Evolutionary conservation across 2,113 vertebrate species (phyloP).

Genomic region (Macrotus californicus): DNA sequence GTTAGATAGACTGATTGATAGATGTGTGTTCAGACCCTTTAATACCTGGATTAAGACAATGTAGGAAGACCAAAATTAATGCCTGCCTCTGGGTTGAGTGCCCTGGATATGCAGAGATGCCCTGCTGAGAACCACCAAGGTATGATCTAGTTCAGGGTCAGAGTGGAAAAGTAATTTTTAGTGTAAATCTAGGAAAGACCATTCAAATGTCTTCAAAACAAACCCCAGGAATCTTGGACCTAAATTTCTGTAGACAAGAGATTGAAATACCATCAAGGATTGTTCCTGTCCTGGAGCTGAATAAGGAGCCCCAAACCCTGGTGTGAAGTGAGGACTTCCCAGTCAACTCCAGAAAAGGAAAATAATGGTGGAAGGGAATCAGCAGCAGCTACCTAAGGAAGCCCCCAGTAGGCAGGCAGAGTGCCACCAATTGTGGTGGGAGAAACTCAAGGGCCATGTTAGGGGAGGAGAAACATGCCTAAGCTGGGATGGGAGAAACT

Average conservation of each 20-base stretch:
- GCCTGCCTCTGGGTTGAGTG: not conserved
- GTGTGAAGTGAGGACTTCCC: not conserved
- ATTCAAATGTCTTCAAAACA: not conserved
- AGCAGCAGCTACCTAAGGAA: not conserved
- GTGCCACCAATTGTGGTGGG: accelerated
- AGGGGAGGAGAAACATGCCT: not conserved
- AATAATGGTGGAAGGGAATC: not conserved
- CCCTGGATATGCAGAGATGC: not conserved
- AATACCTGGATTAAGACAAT: not conserved
- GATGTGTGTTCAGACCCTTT: not conserved
- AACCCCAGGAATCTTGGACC: not conserved
- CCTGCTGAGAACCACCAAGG: not conserved
- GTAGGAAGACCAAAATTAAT: not conserved
- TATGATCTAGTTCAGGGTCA: not conserved
- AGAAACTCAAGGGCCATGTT: not conserved
- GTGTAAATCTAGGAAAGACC: not conserved
- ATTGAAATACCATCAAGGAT: not conserved
- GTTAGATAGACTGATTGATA: not conserved
- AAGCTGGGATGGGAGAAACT: not conserved
- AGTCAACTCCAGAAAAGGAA: not conserved
- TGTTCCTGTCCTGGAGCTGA: not conserved
- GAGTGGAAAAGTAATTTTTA: not conserved
- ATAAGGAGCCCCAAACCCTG: not conserved
- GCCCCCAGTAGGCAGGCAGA: not conserved
- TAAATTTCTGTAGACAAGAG: not conserved